Percentiles rank a stretch among this genome's conserved stretches.
Evolutionary conservation across 2,113 vertebrate species (phyloP).

Genomic region (Ailurus styani): DNA sequence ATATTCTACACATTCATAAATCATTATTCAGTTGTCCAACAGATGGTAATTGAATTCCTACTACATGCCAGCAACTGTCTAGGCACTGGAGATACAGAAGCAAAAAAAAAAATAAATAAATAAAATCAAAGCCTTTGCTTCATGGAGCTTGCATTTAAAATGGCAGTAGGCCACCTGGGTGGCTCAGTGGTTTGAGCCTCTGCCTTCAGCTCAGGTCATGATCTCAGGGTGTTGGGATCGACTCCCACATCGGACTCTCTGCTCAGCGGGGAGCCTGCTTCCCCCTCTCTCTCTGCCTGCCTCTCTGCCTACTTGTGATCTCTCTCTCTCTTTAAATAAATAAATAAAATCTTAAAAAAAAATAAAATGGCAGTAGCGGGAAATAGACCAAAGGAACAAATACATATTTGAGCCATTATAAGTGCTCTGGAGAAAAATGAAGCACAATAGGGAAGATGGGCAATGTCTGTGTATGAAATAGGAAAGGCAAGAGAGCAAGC

Average conservation of each 20-base stretch:
- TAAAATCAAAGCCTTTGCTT: not conserved
- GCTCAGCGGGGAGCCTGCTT: no score
- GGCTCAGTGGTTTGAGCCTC: no score
- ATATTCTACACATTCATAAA: not conserved
- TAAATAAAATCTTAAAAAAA: no score
- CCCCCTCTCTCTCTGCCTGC: no score
- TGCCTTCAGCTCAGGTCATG: no score
- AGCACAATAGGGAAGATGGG: not conserved
- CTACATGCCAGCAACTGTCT: not conserved
- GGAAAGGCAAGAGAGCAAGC: not conserved
- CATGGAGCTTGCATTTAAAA: not conserved
- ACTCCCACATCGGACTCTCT: no score
- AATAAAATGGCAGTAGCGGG: not conserved
- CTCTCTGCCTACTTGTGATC: no score
- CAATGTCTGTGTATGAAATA: not conserved
- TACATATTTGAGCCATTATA: not conserved
- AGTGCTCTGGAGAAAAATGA: not conserved
- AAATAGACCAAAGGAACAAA: not conserved
- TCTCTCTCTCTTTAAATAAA: no score
- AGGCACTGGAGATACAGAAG: not conserved
- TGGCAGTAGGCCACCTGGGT: no score
- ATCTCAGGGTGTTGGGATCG: no score
- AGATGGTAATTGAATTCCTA: not conserved
- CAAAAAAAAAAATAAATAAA: not conserved
- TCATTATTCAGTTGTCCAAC: not conserved